A percentile compares a stretch with the other conserved stretches of the same genome.
Conservation (phyloP, 2,797 vertebrate species). For the Saxicola maurus region DNA sequence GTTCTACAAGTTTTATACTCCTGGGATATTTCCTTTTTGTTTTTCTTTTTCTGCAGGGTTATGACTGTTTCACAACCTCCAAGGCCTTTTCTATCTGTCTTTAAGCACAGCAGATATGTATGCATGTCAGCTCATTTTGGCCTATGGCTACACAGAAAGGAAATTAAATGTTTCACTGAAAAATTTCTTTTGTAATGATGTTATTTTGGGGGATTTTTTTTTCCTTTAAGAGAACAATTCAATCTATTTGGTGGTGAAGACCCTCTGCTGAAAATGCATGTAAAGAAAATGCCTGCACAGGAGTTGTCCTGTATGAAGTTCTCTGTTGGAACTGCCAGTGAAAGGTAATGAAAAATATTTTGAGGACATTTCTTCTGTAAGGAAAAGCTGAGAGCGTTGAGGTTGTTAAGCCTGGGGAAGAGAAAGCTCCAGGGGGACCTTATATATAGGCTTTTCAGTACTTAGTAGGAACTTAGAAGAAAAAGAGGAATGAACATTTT, state of each 20-base stretch:
- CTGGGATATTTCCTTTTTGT: background rate
- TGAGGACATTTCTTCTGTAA: background rate
- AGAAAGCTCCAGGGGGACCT: background rate
- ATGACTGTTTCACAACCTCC: background rate
- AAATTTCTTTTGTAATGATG: background rate
- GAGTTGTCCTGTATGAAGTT: background rate
- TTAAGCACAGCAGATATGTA: background rate
- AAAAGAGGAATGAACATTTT: background rate
- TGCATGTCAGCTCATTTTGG: background rate
- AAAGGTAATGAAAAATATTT: background rate
- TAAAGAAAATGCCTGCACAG: background rate
- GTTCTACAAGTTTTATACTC: background rate
- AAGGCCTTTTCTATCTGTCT: background rate
- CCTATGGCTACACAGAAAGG: background rate
- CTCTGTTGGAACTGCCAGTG: background rate
- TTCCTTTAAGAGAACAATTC: background rate
- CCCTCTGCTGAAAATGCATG: background rate
- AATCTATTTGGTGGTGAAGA: background rate
- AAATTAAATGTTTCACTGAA: conserved; percentile 12
- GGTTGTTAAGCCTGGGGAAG: background rate
- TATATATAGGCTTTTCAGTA: background rate
- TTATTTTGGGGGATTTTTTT: background rate
- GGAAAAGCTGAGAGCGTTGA: background rate
- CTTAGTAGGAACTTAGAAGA: background rate
- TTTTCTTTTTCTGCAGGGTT: background rate